A percentile compares a stretch with the other conserved stretches of the same genome.
phyloP scores from a whole-genome alignment of 2,888 invertebrate species.

The Drosophila limbata region DNA sequence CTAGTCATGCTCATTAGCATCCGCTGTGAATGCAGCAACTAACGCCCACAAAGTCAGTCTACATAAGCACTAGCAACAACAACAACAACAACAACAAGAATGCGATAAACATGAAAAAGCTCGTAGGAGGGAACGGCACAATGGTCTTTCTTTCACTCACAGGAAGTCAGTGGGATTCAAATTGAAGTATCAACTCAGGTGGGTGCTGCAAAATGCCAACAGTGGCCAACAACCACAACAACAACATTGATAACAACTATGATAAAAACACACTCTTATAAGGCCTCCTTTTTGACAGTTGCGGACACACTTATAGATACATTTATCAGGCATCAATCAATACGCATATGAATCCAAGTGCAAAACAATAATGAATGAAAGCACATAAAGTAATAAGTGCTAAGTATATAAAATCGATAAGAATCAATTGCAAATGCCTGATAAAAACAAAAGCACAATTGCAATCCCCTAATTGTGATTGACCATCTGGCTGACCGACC shows the following conservation, averaged over 20 bases:
- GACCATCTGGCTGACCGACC: conserved; percentile 16
- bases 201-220: conserved; percentile 58
- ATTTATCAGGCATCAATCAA: conserved; percentile 57
- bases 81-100: conserved; percentile 4
- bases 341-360: conserved; percentile 50
- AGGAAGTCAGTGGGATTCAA: conserved; percentile 73
- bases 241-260: conserved; percentile 35
- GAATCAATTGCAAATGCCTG: conserved; percentile 31
- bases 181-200: conserved; percentile 59
- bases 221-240: conserved; percentile 32
- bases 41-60: conserved; percentile 61
- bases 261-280: conserved; percentile 7
- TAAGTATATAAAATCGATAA: conserved; percentile 21
- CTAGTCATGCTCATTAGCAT: conserved; percentile 79
- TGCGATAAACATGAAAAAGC: conserved; percentile 27
- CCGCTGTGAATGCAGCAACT: conserved; percentile 66
- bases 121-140: conserved; percentile 59
- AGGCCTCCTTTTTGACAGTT: neutral
- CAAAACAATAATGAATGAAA: conserved; percentile 68
- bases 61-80: conserved; percentile 26
- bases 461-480: conserved; percentile 26
- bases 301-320: conserved; percentile 67
- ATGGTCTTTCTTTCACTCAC: conserved; percentile 67
- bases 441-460: conserved; percentile 34
- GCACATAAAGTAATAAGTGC: conserved; percentile 25